Evolutionary conservation across 2,888 invertebrate genomes (phyloP), one percentile per base, ranked within the genome.

Genomic region (Synanthedon andrenaeformis): DNA sequence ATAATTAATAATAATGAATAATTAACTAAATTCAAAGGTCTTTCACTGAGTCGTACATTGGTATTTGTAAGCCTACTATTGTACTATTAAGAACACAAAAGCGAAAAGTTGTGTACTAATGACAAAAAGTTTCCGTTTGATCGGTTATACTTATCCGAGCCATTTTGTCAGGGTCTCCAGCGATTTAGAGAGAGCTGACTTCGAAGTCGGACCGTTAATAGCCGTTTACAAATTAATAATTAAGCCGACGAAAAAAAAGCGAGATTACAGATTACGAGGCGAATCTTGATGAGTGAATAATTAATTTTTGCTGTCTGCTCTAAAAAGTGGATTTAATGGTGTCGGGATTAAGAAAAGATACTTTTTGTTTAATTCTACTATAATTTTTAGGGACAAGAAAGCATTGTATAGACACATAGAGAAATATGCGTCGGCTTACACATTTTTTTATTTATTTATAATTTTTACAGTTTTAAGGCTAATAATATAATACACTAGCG

Each of bases 41-140:
- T 35, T 35, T 35, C 35, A 35, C 35, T 35, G 35, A 10, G 35
- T 35, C 35, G 10, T 35, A 10, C 10, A 35, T 35, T 10, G 2
- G 6, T 45, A 45, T 45, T 13, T 45, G 14, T 45, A n/a, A n/a
- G 23, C 35, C 50, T 53, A 53, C n/a, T 45, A 45, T 13, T 45
- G 45, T 45, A 45, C 45, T 45, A 45, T 45, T 45, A 45, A 13
- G 13, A 45, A 13, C 13, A 14, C 45, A 45, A 45, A 45, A 45
- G 49, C 23, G 49, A 61, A 59, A 69, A 70, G 66, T 70, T 71
- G 65, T 68, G 63, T 64, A 64, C 67, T 72, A 72, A 72, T 70
- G 72, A 71, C 62, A 62, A 57, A 65, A 72, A 72, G 62, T 71
- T 73, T 65, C 35, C 35, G 62, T 67, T 66, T 66, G 70, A 72